Conservation (phyloP, 2,797 vertebrate genomes). For the Dendrocincla fuliginosa region DNA sequence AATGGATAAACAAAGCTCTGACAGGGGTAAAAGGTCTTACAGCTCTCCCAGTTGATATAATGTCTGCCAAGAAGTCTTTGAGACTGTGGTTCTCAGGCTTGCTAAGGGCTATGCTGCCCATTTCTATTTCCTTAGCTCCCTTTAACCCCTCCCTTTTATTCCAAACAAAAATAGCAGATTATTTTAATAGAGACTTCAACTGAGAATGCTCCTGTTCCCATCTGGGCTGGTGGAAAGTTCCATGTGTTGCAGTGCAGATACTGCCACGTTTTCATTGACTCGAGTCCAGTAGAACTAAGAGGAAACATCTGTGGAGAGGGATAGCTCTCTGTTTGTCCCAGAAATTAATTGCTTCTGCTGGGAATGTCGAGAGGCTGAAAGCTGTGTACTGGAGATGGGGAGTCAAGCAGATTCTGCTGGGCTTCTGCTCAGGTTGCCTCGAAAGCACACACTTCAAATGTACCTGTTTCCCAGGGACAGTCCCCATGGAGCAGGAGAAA, state of each 20-base stretch:
- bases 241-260: conserved; percentile 63
- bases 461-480: background rate
- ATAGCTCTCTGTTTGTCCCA: conserved; percentile 62
- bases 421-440: background rate
- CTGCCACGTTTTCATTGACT: conserved; percentile 81
- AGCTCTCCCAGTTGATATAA: background rate
- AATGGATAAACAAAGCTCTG: conserved; percentile 8
- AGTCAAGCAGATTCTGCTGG: background rate
- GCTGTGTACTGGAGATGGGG: background rate
- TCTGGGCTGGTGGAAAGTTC: conserved; percentile 66
- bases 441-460: background rate
- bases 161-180: conserved; percentile 15
- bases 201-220: conserved; percentile 16
- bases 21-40: background rate
- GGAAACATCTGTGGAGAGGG: conserved; percentile 78
- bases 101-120: background rate
- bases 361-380: background rate
- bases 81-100: conserved; percentile 30
- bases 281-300: conserved; percentile 68
- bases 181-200: conserved; percentile 3
- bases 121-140: conserved; percentile 21
- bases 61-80: conserved; percentile 24
- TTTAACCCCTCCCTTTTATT: conserved; percentile 46
- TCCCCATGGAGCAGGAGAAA: background rate
- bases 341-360: conserved; percentile 68